phyloP scores from a whole-genome alignment of 53 echinoderm and acorn worm genomes.

The Arbacia lixula region DNA sequence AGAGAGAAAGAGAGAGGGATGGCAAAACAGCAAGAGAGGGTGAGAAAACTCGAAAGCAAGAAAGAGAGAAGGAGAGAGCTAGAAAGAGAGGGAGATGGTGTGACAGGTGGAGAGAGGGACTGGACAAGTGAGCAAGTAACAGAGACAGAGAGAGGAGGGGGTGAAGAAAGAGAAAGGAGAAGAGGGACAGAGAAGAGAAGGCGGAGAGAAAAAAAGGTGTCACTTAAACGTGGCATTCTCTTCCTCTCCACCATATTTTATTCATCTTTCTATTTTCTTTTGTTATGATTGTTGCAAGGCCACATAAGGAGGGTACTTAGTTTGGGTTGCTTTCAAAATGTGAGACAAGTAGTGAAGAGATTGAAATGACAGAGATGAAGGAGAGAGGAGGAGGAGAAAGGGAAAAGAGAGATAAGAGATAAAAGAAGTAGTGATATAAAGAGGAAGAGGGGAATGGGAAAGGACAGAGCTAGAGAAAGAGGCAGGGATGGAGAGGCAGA shows the following conservation, averaged over 20 bases:
- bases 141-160: not conserved
- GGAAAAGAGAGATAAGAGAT: not conserved
- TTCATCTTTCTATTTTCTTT: too few relatives aligned
- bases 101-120: not conserved
- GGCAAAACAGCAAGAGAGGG: not conserved
- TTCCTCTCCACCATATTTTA: too few relatives aligned
- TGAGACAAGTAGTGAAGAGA: too few relatives aligned
- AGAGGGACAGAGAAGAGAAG: not conserved
- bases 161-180: not conserved
- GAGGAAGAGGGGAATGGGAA: not conserved
- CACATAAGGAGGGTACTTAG: too few relatives aligned
- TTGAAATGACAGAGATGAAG: conserved; percentile 1
- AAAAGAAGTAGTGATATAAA: not conserved
- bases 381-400: not conserved
- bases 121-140: not conserved
- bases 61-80: not conserved
- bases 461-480: not conserved
- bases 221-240: too few relatives aligned
- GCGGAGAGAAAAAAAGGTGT: too few relatives aligned
- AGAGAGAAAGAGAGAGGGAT: not conserved
- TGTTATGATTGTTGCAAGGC: too few relatives aligned
- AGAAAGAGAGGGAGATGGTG: not conserved
- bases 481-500: not conserved
- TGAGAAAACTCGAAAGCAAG: not conserved
- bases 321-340: too few relatives aligned